Conservation (phyloP, 2,888 invertebrate species). For the Pandemis heparana region DNA sequence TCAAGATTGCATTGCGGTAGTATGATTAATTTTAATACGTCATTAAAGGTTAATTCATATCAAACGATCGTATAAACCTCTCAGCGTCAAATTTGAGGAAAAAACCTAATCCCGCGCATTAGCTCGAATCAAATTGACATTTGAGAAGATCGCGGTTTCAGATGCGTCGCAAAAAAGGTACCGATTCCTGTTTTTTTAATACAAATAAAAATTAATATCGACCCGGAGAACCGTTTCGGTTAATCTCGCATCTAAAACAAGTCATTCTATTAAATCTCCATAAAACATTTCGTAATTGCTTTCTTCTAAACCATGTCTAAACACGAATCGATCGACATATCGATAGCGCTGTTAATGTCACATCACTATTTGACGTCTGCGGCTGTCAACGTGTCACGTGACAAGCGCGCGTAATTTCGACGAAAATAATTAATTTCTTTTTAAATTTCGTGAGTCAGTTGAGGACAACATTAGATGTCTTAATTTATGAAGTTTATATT, state of each 20-base stretch:
- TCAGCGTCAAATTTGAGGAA: conserved; percentile 36
- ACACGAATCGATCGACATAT: conserved; percentile 45
- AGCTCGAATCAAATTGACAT: conserved; percentile 38
- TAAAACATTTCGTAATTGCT: conserved; percentile 37
- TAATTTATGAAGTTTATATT: not conserved
- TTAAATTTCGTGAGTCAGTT: conserved; percentile 35
- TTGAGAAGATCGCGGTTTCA: conserved; percentile 35
- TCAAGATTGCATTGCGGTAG: not conserved
- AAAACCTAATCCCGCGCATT: conserved; percentile 37
- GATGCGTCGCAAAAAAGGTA: conserved; percentile 12
- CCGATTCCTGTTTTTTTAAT: conserved; percentile 5
- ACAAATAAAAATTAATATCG: not conserved
- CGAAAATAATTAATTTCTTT: conserved; percentile 26
- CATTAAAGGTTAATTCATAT: conserved; percentile 35
- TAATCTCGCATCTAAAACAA: not conserved
- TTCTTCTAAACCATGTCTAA: conserved; percentile 41
- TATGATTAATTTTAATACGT: conserved; percentile 19
- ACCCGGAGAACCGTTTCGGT: not conserved
- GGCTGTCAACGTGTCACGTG: conserved; percentile 47
- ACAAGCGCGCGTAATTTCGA: conserved; percentile 27
- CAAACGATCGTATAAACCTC: conserved; percentile 23
- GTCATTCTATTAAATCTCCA: conserved; percentile 20
- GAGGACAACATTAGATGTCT: not conserved
- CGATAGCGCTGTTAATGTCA: conserved; percentile 47
- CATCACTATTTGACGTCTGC: conserved; percentile 46